Evolutionary conservation across 2,113 vertebrate genomes (phyloP).

Genomic region (Chiloscyllium plagiosum): DNA sequence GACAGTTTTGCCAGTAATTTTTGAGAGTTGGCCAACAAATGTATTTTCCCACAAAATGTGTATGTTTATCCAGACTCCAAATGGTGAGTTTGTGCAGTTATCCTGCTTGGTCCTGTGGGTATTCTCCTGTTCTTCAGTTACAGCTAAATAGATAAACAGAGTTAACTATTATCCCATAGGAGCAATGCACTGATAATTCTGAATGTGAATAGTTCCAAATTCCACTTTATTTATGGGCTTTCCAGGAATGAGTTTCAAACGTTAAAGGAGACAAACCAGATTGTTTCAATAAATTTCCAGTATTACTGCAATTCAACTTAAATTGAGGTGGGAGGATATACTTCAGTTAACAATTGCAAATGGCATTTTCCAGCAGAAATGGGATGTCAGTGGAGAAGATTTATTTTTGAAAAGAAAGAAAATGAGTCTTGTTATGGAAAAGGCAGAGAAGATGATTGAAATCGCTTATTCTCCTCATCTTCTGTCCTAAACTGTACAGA

Average conservation of each 20-base stretch:
- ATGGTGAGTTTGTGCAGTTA: background rate
- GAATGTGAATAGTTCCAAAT: background rate
- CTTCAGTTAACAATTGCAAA: background rate
- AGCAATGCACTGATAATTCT: background rate
- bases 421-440: background rate
- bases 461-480: too few relatives aligned
- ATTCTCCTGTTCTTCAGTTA: background rate
- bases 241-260: background rate
- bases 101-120: background rate
- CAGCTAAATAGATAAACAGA: background rate
- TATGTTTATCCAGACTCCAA: background rate
- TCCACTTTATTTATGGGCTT: background rate
- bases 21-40: background rate
- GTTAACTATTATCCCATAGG: background rate
- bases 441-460: too few relatives aligned
- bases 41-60: background rate
- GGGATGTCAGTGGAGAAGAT: background rate
- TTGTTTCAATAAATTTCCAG: background rate
- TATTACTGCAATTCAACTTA: background rate
- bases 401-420: background rate
- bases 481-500: too few relatives aligned
- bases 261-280: background rate
- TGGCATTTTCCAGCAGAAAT: background rate
- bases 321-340: background rate
- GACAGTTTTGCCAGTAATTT: background rate